phyloP scores from a whole-genome alignment of 2,888 invertebrate species.

The Mimumesa dahlbomi region DNA sequence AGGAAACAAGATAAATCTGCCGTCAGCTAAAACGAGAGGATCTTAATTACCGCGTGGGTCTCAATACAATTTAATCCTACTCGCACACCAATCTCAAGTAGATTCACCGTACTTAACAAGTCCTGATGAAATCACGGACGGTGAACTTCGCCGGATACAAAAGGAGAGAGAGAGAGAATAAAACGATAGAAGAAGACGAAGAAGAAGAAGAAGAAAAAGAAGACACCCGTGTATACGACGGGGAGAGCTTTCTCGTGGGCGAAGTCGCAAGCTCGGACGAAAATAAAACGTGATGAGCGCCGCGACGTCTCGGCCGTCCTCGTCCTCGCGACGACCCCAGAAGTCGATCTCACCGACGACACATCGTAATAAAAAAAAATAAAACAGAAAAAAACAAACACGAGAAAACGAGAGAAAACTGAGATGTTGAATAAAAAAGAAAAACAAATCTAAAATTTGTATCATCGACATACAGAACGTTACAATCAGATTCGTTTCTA shows the following conservation, averaged over 20 bases:
- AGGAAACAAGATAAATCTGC: too few relatives aligned
- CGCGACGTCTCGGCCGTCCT: constrained; percentile 33
- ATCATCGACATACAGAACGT: too few relatives aligned
- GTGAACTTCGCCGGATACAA: constrained; percentile 1
- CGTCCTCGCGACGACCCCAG: constrained; percentile 21
- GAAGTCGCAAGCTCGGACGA: constrained; percentile 27
- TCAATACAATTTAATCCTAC: neutral
- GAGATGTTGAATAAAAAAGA: neutral
- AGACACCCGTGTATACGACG: neutral
- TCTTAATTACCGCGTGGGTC: neutral
- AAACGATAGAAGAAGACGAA: too few relatives aligned
- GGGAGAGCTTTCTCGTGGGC: constrained; percentile 20
- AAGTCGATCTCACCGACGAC: neutral
- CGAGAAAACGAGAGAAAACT: neutral
- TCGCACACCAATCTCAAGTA: neutral
- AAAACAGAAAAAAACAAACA: neutral
- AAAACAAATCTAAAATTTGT: too few relatives aligned
- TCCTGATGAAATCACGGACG: neutral
- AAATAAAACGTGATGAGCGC: constrained; percentile 43
- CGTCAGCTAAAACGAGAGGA: too few relatives aligned
- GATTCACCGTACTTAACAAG: neutral
- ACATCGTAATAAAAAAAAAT: constrained; percentile 3
- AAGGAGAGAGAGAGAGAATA: neutral
- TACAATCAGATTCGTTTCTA: constrained; percentile 16
- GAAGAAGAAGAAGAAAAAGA: constrained; percentile 5